Conservation (phyloP, 1,140 invertebrate species). For the Macrostomum lignano region DNA sequence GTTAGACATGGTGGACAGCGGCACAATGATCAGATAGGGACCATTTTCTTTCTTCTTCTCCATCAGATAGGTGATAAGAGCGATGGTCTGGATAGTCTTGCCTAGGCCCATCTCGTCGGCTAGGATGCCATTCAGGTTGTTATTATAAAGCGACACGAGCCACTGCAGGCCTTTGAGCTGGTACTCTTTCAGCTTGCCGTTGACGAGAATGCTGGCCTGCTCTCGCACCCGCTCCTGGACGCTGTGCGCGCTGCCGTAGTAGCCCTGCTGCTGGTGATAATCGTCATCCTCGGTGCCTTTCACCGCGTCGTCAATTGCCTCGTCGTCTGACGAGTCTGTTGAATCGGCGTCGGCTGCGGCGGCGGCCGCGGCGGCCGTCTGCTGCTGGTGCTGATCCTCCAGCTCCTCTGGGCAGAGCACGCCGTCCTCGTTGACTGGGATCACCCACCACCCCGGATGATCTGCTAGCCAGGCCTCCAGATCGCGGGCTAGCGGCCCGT, state of each 20-base stretch:
- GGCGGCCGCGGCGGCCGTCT: too few relatives aligned
- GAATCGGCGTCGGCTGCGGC: too few relatives aligned
- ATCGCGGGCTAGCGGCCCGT: too few relatives aligned
- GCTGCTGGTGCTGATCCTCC: too few relatives aligned
- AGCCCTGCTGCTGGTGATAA: constrained; percentile 35
- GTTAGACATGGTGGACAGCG: constrained; percentile 81
- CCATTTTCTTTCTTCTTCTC: constrained; percentile 88
- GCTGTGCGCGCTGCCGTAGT: constrained; percentile 56
- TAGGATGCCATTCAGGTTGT: constrained; percentile 76
- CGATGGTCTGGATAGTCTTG: constrained; percentile 42
- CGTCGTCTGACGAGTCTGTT: too few relatives aligned
- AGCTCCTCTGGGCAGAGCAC: too few relatives aligned
- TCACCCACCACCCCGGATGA: too few relatives aligned
- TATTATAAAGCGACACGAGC: constrained; percentile 90
- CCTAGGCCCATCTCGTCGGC: constrained; percentile 53
- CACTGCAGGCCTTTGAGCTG: constrained; percentile 74
- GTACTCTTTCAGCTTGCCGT: constrained; percentile 73
- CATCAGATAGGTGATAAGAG: constrained; percentile 78
- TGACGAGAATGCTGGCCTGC: constrained; percentile 66
- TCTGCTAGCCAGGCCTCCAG: too few relatives aligned
- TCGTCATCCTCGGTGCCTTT: constrained; percentile 56
- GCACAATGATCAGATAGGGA: constrained; percentile 83
- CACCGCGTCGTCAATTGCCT: constrained; percentile 9
- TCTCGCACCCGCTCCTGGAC: constrained; percentile 66
- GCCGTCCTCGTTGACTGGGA: too few relatives aligned